Conservation (phyloP, 2,113 vertebrate genomes). For the Anas platyrhynchos region DNA sequence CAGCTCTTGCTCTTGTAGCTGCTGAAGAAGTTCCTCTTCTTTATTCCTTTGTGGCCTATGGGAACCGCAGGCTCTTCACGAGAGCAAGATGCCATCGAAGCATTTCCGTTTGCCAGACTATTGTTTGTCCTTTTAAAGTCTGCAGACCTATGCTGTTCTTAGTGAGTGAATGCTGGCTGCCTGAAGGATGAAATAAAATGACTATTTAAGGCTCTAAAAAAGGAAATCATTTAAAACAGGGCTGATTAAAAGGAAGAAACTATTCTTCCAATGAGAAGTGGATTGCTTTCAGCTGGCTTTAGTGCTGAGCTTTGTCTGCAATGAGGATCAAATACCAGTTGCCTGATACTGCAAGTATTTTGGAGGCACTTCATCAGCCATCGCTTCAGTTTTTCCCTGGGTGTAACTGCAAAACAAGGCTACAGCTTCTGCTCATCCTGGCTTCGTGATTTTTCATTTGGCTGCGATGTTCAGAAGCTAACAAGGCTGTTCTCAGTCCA, state of each 20-base stretch:
- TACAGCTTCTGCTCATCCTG: not conserved
- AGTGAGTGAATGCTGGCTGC: not conserved
- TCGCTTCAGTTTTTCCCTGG: slow-evolving; percentile 22
- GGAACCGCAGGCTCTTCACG: not conserved
- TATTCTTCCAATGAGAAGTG: slow-evolving; percentile 32
- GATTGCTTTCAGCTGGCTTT: slow-evolving; percentile 64
- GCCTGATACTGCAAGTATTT: slow-evolving; percentile 30
- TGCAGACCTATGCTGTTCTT: slow-evolving; percentile 35
- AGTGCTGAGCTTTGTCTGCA: not conserved
- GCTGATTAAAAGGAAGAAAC: slow-evolving; percentile 65
- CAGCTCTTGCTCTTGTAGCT: not conserved
- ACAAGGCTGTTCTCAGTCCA: not conserved
- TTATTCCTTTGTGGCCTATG: not conserved
- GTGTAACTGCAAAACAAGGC: not conserved
- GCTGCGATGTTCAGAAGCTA: not conserved
- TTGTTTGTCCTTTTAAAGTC: slow-evolving; percentile 56
- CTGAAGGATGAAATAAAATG: slow-evolving; percentile 53
- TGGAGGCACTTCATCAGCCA: slow-evolving; percentile 1
- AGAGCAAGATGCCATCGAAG: not conserved
- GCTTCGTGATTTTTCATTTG: not conserved
- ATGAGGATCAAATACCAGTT: slow-evolving; percentile 21
- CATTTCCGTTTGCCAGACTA: slow-evolving; percentile 39
- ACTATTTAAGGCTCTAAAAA: slow-evolving; percentile 62
- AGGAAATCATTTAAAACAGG: slow-evolving; percentile 48
- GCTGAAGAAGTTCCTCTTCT: not conserved